A percentile compares a stretch with the other conserved stretches of the same genome.
phyloP scores from a whole-genome alignment of 1,140 invertebrate species.

The Heterodera carotae region DNA sequence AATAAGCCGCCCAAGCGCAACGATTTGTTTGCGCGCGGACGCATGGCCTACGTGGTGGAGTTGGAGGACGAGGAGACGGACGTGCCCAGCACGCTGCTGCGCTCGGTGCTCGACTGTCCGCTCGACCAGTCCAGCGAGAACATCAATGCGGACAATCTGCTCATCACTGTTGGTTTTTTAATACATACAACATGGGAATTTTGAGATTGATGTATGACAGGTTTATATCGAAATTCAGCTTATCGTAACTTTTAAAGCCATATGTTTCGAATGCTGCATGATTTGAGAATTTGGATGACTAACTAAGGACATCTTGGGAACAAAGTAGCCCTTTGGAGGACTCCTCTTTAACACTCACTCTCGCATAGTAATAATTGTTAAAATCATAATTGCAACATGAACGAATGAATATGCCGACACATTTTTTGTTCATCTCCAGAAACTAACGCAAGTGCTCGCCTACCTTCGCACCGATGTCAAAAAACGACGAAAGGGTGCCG shows the following conservation, averaged over 20 bases:
- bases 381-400: no score
- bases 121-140: conserved; percentile 68
- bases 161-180: conserved; percentile 57
- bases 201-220: no score
- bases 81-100: conserved; percentile 90
- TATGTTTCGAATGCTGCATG: no score
- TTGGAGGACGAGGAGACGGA: conserved; percentile 86
- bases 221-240: no score
- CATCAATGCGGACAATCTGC: conserved; percentile 58
- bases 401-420: no score
- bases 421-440: conserved; percentile 83
- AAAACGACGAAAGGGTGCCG: conserved; percentile 33
- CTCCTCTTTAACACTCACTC: no score
- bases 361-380: no score
- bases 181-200: neutral
- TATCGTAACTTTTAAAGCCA: no score
- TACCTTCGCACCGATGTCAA: conserved; percentile 75
- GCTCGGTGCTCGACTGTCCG: conserved; percentile 91
- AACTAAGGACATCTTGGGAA: no score
- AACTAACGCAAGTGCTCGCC: conserved; percentile 91
- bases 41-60: conserved; percentile 98
- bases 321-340: no score
- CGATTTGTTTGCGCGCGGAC: conserved; percentile 85
- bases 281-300: no score
- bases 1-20: conserved; percentile 74